Base-by-base conservation (phyloP, 2,113 vertebrate genomes). In the Camelus bactrianus region DNA sequence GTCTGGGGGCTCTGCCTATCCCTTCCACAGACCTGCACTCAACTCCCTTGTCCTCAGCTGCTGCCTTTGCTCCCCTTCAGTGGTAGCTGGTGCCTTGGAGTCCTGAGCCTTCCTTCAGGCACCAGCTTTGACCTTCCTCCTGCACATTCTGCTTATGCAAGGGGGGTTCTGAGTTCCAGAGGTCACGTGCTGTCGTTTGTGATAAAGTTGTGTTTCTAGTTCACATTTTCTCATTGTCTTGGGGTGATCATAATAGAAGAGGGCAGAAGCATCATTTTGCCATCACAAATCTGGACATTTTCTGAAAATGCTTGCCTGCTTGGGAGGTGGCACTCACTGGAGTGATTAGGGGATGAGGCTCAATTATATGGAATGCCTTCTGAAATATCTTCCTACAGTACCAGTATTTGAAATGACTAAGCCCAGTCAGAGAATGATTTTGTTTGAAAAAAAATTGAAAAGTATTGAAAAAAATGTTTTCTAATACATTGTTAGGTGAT, bases 351-450 rank as follows among this genome's bases (percentile, higher is more conserved):
- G 16, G 52, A 91, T 42, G 22, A 35, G 46, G 15, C 19, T 87
- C 65, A 32, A 79, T 56, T 64, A 73, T 50, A 81, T 16, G 46
- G 81, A 93, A 81, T 54, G 15, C 1, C 52, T 93, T 50, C 15
- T 28, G 42, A 70, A 79, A 19, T 70, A 48, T n/a, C 58, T 69
- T n/a, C 56, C 86, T 86, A 88, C 0, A 73, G 50, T 46, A 58
- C 38, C 11, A 52, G 56, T 89, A 54, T 72, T 95, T 91, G 52
- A 79, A 79, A 79, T n/a, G 28, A 48, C 32, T 87, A 90, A 91
- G 81, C 32, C 77, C 80, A 70, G 32, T 50, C 73, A 90, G 84
- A 65, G 38, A 90, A 91, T 80, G 35, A 80, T 91, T 85, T 54
- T 5, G 30, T 60, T 24, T 65, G 48, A 79, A 28, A 67, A 22